Evolutionary conservation across 2,797 vertebrate genomes (phyloP), one percentile per base, ranked within the genome.

Genomic region (Eulemur coronatus): DNA sequence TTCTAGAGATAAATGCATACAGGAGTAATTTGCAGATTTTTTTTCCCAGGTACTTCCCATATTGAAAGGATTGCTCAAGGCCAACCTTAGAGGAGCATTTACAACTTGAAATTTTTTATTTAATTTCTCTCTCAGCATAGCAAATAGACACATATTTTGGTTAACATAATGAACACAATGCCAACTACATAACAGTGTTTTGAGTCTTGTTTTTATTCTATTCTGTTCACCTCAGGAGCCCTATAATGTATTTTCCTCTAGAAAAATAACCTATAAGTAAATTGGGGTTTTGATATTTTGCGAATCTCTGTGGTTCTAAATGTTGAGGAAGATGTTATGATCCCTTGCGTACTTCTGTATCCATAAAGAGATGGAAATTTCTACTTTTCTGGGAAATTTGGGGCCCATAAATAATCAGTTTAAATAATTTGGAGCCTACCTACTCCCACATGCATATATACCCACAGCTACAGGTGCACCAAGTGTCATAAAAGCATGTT

Each of bases 61-160:
- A 57, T 38, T 85, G 38, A 76, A 88, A 91, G 28, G 43, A 84
- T 48, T 75, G 24, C n/a, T 88, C 59, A 91, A 38, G 67, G 90
- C n/a, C 46, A 76, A n/a, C 5, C 50, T 81, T 89, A 17, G 43
- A 93, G 65, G 59, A 85, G 22, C 9, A 41, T 38, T 75, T 82
- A 5, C 48, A 72, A 4, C 38, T 6, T 81, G 50, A 67, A 89
- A 70, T 55, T 2, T 86, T 86, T 65, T 12, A 50, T 65, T 72
- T 89, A 38, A 18, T 72, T 59, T 35, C 24, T 76, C 20, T 81
- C 24, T 26, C n/a, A n/a, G 26, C 1, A 0, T 20, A 41, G 38
- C 10, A 55, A 52, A 46, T 6, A 52, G 59, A 50, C 80, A 22
- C 26, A 14, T 33, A 59, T 57, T 41, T 91, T 14, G 8, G 28